Evolutionary conservation across 2,888 invertebrate species (phyloP), one percentile per base, ranked within the genome.

Genomic region (Rhagonycha fulva): DNA sequence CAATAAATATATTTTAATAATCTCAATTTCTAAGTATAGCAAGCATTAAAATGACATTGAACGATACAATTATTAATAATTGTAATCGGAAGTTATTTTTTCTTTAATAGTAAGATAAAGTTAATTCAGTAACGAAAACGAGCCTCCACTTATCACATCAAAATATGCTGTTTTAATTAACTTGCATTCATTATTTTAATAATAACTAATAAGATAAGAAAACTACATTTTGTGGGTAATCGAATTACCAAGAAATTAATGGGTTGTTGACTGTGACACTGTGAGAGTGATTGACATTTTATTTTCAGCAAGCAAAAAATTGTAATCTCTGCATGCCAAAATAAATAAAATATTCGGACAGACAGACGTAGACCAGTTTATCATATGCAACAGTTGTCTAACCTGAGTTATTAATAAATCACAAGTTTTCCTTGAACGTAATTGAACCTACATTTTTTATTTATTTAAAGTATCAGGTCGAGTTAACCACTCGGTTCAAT

Each of bases 31-130:
- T 66, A 24, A 66, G 63, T 74, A 61, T 62, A 74, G 70, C 62
- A 62, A 74, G 61, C 47, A 74, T 61, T 72, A 68, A 71, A 69
- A 62, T 66, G 69, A 61, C 69, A 72, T 75, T 75, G 75, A 71
- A 68, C 62, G 68, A 68, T 71, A 68, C 68, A 70, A 69, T 72
- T 14, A 24, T 61, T 12, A 71, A 72, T 12, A 71, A 72, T 72
- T 72, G 63, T 76, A 72, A 71, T 62, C 47, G 62, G 76, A 76
- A 76, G 72, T 63, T 12, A 7, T 47, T 47, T 47, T 47, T 47
- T 47, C n/a, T 47, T 47, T 47, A n/a, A n/a, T 47, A n/a, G 47
- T 47, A 47, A n/a, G 47, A 47, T 47, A 47, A 47, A 47, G 47
- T 47, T 47, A 47, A 47, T 47, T 47, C 47, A 47, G 47, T 47